Base-by-base conservation (phyloP, 35 echinoderm and acorn worm species). In the Heliocidaris erythrogramma region DNA sequence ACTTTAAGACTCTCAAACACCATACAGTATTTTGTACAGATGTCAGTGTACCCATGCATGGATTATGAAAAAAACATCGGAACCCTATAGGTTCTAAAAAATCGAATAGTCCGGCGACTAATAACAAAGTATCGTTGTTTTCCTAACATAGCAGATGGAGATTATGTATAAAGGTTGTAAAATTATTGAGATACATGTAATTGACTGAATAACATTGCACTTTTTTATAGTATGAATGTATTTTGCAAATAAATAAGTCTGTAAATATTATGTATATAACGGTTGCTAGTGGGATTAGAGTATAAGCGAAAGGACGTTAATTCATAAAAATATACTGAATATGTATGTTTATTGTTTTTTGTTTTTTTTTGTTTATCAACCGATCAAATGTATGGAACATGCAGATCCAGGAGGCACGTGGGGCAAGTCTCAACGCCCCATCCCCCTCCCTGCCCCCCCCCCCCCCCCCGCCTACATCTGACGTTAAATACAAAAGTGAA, bases 11-110 rank as follows among this genome's bases (percentile, higher is more conserved):
- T 21, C 2, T n/a, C 7, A 78, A 21, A 78, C 65, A 78, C 65
- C 65, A 78, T n/a, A 78, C 65, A 78, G 65, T 78, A 78, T 78
- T 78, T 78, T 78, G 65, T 78, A 78, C 65, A 78, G 21, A 78
- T 78, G 4, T 69, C 8, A 8, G 5, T 78, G 65, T 78, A 78
- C 18, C 18, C 2, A 60, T 60, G 9, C 53, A 59, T 12, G 12
- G 13, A 60, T 60, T 60, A 2, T 60, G 4, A 60, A 14, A 7
- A 60, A 14, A 60, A 60, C 18, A 18, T 60, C 5, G 18, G 59
- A 60, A 18, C 12, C 7, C 59, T 60, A n/a, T n/a, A 14, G 65
- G 65, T 78, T n/a, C 35, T 78, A 5, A n/a, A 7, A 71, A 71
- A 17, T 10, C 8, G 61, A 24, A 78, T 7, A n/a, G 65, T 78